Conservation (phyloP, 2,888 invertebrate genomes). For the Drosophila kuntzei region DNA sequence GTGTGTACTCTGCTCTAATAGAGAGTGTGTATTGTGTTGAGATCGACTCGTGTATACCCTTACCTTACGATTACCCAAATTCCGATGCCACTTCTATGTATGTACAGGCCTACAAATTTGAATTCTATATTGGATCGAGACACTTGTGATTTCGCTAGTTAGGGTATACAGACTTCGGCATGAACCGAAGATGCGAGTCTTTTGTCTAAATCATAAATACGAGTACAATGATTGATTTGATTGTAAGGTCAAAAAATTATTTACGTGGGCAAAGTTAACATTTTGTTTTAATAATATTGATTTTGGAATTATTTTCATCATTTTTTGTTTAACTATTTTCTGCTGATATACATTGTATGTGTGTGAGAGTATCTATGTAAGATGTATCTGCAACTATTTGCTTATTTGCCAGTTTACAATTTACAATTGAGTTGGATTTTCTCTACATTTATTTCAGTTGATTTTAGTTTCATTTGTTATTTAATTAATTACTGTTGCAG, state of each 20-base stretch:
- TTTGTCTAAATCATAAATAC: constrained; percentile 50
- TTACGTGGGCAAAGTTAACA: constrained; percentile 81
- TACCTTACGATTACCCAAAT: constrained; percentile 3
- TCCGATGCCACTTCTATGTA: constrained; percentile 10
- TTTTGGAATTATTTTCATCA: neutral
- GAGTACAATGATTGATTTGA: constrained; percentile 55
- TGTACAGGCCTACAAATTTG: constrained; percentile 17
- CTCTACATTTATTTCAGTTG: constrained; percentile 33
- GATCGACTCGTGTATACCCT: constrained; percentile 39
- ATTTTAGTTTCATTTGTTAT: constrained; percentile 17
- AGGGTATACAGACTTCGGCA: constrained; percentile 27
- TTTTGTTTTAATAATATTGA: constrained; percentile 56
- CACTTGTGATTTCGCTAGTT: constrained; percentile 7
- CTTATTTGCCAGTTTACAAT: constrained; percentile 70
- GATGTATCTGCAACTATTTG: constrained; percentile 49
- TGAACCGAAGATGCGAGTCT: constrained; percentile 12
- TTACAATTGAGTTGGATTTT: constrained; percentile 56
- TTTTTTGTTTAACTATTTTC: constrained; percentile 44
- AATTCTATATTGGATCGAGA: constrained; percentile 1
- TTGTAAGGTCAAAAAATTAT: constrained; percentile 60
- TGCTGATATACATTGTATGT: constrained; percentile 30
- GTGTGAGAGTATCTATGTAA: constrained; percentile 20
- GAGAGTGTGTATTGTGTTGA: constrained; percentile 26
- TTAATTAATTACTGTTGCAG: constrained; percentile 18
- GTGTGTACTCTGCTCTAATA: constrained; percentile 14